phyloP scores from a whole-genome alignment of 1,140 invertebrate genomes.

The Portunus trituberculatus region DNA sequence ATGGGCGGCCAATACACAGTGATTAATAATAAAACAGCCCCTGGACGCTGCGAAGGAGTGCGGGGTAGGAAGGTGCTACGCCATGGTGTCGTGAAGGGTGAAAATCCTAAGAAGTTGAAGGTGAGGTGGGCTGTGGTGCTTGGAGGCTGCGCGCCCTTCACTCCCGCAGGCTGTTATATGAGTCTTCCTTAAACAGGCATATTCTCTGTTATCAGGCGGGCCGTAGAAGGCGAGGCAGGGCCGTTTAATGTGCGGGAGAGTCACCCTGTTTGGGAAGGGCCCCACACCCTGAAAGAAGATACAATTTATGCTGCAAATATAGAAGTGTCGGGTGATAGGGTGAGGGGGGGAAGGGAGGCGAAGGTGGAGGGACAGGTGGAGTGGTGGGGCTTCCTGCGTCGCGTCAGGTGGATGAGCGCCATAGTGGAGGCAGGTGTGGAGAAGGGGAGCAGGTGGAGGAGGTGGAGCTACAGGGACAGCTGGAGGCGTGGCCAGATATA shows the following conservation, averaged over 20 bases:
- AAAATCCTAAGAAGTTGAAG: not conserved
- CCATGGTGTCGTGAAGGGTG: not conserved
- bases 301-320: conserved; percentile 45
- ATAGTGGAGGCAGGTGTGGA: not conserved
- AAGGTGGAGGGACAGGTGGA: not conserved
- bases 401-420: not conserved
- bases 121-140: not conserved
- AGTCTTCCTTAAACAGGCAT: conserved; percentile 34
- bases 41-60: not conserved
- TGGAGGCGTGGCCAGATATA: not conserved
- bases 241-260: conserved; percentile 6
- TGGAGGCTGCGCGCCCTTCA: not conserved
- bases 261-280: conserved; percentile 23
- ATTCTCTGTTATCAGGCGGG: conserved; percentile 46
- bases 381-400: not conserved
- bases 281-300: conserved; percentile 39
- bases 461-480: not conserved
- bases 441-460: not conserved
- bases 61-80: not conserved
- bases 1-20: conserved; percentile 26
- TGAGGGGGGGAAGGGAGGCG: not conserved
- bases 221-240: conserved; percentile 38
- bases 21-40: conserved; percentile 23
- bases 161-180: not conserved
- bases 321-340: not conserved